These are phyloP conservation scores for Cataglyphis hispanica DNA, from an alignment of 1,140 invertebrate species.

Conservation along the genomic window DNA sequence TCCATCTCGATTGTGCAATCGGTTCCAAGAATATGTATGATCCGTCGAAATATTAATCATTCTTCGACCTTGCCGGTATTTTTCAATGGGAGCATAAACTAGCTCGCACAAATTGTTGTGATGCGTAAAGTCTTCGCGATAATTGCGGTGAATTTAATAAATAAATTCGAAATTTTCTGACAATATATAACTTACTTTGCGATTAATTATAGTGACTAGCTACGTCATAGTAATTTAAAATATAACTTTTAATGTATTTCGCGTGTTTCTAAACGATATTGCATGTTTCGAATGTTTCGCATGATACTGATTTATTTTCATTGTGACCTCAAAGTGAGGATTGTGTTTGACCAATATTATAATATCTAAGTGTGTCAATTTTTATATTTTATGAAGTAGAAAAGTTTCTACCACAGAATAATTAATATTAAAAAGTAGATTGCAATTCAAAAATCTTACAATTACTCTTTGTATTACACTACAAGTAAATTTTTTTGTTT, in stretches of 20 bases:
- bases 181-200: constrained; percentile 1
- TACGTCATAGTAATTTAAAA: constrained; percentile 10
- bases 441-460: background rate
- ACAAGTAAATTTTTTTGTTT: background rate
- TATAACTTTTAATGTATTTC: constrained; percentile 24
- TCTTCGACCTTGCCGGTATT: constrained; percentile 25
- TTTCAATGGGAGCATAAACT: constrained; percentile 39
- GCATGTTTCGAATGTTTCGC: constrained; percentile 37
- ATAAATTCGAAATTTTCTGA: constrained; percentile 4
- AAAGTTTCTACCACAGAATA: background rate
- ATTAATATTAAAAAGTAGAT: background rate
- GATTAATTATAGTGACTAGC: background rate
- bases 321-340: constrained; percentile 20
- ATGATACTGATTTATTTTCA: constrained; percentile 28
- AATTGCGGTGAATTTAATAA: background rate
- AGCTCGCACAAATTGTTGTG: background rate
- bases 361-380: background rate
- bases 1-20: constrained; percentile 64
- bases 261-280: constrained; percentile 10
- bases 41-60: constrained; percentile 24
- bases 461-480: background rate
- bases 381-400: background rate
- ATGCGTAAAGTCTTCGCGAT: constrained; percentile 4
- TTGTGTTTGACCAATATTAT: background rate
- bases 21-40: constrained; percentile 20